phyloP scores from a whole-genome alignment of 1,140 invertebrate genomes.

The Drosophila quadrilineata region DNA sequence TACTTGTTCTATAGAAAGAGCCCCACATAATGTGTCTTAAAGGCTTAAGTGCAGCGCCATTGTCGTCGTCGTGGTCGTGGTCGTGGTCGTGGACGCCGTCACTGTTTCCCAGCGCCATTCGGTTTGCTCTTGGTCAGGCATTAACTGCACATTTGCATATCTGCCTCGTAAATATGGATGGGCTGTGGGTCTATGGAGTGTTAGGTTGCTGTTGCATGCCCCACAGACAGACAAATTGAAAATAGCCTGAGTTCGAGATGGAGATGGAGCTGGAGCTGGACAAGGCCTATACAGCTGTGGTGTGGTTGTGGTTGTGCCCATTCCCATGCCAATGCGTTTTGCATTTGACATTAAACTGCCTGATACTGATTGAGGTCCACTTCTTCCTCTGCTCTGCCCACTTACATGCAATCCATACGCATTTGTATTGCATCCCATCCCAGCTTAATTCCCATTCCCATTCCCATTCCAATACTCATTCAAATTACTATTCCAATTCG shows the following conservation, averaged over 20 bases:
- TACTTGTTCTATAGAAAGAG: not conserved
- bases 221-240: constrained; percentile 59
- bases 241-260: constrained; percentile 48
- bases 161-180: constrained; percentile 76
- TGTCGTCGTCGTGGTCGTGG: constrained; percentile 5
- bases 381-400: not conserved
- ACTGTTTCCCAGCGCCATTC: constrained; percentile 62
- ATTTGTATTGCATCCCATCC: too few relatives aligned
- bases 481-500: not conserved
- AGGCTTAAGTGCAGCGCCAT: constrained; percentile 68
- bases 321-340: constrained; percentile 76
- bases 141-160: constrained; percentile 74
- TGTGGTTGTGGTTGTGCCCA: constrained; percentile 47
- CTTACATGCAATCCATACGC: not conserved
- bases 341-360: constrained; percentile 70
- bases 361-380: constrained; percentile 54
- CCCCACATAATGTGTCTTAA: constrained; percentile 42
- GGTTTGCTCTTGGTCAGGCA: constrained; percentile 38
- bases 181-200: constrained; percentile 58
- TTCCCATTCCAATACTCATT: not conserved
- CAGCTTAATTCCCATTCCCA: not conserved
- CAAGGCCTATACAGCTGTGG: not conserved
- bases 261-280: constrained; percentile 1
- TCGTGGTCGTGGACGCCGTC: constrained; percentile 2
- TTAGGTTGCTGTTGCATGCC: not conserved